These are phyloP conservation scores for Aphelocoma californica DNA, from an alignment of 2,797 vertebrate genomes.

Conservation along the genomic window DNA sequence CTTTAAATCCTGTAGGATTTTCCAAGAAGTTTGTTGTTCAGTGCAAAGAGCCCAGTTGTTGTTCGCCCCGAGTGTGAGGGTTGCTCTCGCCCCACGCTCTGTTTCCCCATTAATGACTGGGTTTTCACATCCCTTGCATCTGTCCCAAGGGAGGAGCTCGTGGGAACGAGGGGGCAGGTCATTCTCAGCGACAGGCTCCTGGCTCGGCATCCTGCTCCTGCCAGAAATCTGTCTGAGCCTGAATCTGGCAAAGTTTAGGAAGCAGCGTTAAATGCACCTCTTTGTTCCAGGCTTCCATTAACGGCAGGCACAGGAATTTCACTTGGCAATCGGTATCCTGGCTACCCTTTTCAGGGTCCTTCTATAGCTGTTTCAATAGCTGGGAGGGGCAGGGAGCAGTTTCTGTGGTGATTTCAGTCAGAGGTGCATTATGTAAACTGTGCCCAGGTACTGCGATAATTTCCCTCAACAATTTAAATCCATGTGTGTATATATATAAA, in stretches of 20 bases:
- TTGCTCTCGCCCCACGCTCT: not conserved
- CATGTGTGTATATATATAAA: not conserved
- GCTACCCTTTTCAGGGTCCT: slow-evolving; percentile 58
- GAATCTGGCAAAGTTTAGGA: slow-evolving; percentile 48
- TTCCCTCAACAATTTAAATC: not conserved
- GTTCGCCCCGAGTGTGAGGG: not conserved
- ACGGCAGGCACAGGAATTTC: slow-evolving; percentile 53
- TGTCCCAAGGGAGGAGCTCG: slow-evolving; percentile 68
- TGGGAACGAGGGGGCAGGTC: slow-evolving; percentile 69
- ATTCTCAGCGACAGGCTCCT: slow-evolving; percentile 66
- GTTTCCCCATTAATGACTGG: not conserved
- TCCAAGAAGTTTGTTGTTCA: not conserved
- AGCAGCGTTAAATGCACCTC: slow-evolving; percentile 29
- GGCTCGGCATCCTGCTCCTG: not conserved
- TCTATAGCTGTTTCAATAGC: slow-evolving; percentile 44
- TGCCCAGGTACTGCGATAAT: not conserved
- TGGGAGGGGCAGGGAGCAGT: not conserved
- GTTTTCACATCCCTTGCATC: not conserved
- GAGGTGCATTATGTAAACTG: not conserved
- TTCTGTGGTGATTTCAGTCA: not conserved
- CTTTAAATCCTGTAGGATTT: not conserved
- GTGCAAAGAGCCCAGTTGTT: not conserved
- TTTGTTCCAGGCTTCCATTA: slow-evolving; percentile 59
- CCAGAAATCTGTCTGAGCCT: slow-evolving; percentile 63
- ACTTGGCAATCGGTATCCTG: slow-evolving; percentile 51